Evolutionary conservation across 64 coral and sea anemone species (phyloP), one percentile per base, ranked within the genome.

Genomic region (Porites australiensis): DNA sequence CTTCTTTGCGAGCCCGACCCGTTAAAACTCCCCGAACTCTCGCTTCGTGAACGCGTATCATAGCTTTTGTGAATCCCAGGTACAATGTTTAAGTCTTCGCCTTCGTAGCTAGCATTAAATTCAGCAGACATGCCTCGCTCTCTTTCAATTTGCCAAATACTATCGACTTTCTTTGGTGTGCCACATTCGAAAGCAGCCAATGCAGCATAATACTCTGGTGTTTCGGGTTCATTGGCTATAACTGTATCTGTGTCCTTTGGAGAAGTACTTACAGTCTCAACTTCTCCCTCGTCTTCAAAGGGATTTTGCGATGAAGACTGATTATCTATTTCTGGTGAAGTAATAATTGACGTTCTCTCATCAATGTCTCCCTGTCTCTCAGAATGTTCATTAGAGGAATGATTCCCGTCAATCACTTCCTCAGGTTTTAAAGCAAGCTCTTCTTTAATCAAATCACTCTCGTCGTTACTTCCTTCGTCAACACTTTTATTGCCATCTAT

Each of bases 61-160:
- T 89, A 62, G 50, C 78, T 84, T 78, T 93, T 93, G 83, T 99
- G 98, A 83, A 99, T 99, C 80, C 98, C 98, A 79, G 98, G 98
- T 6, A 99, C 77, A 89, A 99, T 96, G 58, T 99, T 99, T 13
- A 99, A 93, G 78, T 96, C 97, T 21, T 93, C 74, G 13, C 84
- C 89, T 50, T 99, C 92, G 18, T 69, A 95, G 16, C 43, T 70
- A 11, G 64, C 18, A 79, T 90, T 74, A 11, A 54, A 13, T 72
- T 76, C 51, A n/a, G 58, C 55, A 13, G 66, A 83, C 22, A 76
- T 21, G 37, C 44, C 48, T 7, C 73, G 46, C 47, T 76, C 73
- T 50, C 47, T 73, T 72, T 86, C 86, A 86, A 49, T 62, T 86
- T 92, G 27, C 59, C 44, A 19, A 1, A 64, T 76, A 2, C 72